phyloP scores from a whole-genome alignment of 1,140 invertebrate genomes.

The Bombus soroeensis region DNA sequence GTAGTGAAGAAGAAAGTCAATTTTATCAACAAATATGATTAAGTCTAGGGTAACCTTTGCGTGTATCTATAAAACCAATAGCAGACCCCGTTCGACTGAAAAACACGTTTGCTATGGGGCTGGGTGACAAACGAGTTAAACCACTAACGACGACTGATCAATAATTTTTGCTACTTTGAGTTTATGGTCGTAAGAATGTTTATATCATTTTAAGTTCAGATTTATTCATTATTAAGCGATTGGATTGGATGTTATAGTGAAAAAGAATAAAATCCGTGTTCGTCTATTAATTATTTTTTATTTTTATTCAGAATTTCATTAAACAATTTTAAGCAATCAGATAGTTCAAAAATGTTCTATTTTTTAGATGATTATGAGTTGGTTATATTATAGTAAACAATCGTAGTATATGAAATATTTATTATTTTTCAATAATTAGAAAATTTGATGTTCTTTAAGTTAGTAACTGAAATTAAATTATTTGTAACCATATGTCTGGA shows the following conservation, averaged over 20 bases:
- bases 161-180: not conserved
- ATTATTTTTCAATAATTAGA: too few relatives aligned
- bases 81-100: constrained; percentile 41
- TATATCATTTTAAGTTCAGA: constrained; percentile 2
- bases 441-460: not conserved
- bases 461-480: not conserved
- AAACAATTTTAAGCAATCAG: not conserved
- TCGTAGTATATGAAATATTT: too few relatives aligned
- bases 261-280: not conserved
- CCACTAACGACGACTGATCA: constrained; percentile 24
- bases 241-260: not conserved
- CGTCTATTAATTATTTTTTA: not conserved
- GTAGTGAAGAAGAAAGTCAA: constrained; percentile 63
- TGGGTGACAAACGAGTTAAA: not conserved
- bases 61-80: constrained; percentile 43
- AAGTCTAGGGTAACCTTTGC: constrained; percentile 52
- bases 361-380: not conserved
- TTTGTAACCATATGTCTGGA: not conserved
- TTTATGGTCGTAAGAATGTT: not conserved
- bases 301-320: not conserved
- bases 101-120: constrained; percentile 31
- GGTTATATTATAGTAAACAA: not conserved
- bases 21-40: constrained; percentile 70
- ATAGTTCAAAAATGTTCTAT: not conserved
- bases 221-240: not conserved